These are phyloP conservation scores for Helicoverpa armigera DNA, from an alignment of 1,140 invertebrate species.

Conservation along the genomic window DNA sequence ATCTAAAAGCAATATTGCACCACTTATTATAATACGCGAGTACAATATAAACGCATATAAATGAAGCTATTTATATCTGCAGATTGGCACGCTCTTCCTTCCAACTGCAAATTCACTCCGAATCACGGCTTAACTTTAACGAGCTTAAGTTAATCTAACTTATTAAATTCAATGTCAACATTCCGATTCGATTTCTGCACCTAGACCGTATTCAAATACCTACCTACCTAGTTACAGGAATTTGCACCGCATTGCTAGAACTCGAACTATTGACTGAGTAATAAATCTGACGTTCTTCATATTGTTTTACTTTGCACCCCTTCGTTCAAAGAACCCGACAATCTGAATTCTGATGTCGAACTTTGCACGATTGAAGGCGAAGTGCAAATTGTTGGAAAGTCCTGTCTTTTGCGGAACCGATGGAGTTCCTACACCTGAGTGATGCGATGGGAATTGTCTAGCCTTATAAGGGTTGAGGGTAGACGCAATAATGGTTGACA, in stretches of 20 bases:
- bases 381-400: constrained; percentile 43
- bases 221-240: constrained; percentile 24
- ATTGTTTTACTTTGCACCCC: constrained; percentile 31
- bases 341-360: constrained; percentile 46
- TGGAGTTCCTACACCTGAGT: constrained; percentile 37
- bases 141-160: constrained; percentile 51
- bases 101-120: constrained; percentile 1
- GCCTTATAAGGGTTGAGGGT: constrained; percentile 18
- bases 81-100: not conserved
- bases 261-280: constrained; percentile 41
- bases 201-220: not conserved
- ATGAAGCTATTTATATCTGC: not conserved
- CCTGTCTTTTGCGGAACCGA: constrained; percentile 6
- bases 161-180: constrained; percentile 46
- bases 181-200: constrained; percentile 30
- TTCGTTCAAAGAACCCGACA: constrained; percentile 13
- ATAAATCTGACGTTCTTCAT: constrained; percentile 48
- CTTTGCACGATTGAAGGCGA: constrained; percentile 21
- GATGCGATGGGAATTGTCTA: constrained; percentile 27
- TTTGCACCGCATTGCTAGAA: constrained; percentile 34
- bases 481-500: constrained; percentile 32
- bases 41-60: too few relatives aligned
- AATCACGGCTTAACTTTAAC: constrained; percentile 42
- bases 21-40: too few relatives aligned
- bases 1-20: too few relatives aligned